Evolutionary conservation across 2,797 vertebrate genomes (phyloP).

Genomic region (Furcifer pardalis): DNA sequence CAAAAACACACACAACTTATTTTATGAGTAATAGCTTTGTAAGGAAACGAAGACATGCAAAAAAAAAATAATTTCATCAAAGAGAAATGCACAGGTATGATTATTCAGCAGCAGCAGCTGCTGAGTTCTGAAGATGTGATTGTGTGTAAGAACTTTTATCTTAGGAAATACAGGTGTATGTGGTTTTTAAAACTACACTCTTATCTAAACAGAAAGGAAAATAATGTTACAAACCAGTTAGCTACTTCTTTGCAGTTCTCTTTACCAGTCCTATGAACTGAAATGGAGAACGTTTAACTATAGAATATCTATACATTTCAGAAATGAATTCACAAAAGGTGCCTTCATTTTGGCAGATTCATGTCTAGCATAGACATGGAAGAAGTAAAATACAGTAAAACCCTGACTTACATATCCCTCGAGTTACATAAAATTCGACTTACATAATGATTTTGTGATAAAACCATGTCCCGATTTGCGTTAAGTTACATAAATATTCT

Average conservation of each 20-base stretch:
- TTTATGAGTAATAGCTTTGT: background rate
- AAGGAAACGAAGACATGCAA: background rate
- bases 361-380: too few species aligned
- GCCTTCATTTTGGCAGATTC: too few species aligned
- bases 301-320: background rate
- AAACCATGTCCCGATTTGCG: too few species aligned
- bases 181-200: background rate
- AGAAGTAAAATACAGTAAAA: too few species aligned
- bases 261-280: background rate
- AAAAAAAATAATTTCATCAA: background rate
- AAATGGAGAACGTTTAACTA: background rate
- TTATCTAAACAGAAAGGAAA: background rate
- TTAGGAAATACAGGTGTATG: too few species aligned
- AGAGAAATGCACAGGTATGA: background rate
- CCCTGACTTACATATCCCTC: too few species aligned
- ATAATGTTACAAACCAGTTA: background rate
- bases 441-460: too few species aligned
- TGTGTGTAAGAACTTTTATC: background rate
- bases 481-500: too few species aligned
- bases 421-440: too few species aligned
- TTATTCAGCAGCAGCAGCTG: slow-evolving; percentile 2
- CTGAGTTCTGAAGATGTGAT: background rate
- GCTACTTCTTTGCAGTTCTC: background rate
- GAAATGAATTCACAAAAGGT: background rate
- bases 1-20: slow-evolving; percentile 2